Conservation (phyloP, 2,113 vertebrate species). For the Carlito syrichta region DNA sequence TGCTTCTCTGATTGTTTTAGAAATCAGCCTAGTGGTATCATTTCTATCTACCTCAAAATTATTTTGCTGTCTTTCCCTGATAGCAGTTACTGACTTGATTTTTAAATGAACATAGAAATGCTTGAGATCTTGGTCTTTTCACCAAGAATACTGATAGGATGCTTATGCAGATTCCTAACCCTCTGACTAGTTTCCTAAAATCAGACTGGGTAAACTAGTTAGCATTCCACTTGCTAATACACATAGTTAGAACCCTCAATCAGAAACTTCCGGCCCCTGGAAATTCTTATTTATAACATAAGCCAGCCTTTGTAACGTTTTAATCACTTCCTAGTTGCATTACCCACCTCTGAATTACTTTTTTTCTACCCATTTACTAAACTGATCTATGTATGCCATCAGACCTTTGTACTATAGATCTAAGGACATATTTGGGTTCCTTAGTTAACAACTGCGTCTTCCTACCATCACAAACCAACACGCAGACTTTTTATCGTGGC, state of each 20-base stretch:
- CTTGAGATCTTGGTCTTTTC: background rate
- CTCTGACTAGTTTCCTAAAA: background rate
- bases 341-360: background rate
- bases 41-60: background rate
- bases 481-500: background rate
- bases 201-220: background rate
- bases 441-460: background rate
- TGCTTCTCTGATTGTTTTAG: background rate
- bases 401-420: no score
- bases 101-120: background rate
- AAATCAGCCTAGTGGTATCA: background rate
- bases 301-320: background rate
- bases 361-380: background rate
- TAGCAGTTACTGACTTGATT: background rate
- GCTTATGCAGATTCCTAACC: background rate
- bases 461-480: background rate
- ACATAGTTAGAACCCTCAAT: background rate
- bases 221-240: background rate
- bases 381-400: no score
- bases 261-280: background rate
- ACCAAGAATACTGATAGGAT: background rate
- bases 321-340: background rate
- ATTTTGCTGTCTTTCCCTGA: background rate
- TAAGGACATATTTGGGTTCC: background rate
- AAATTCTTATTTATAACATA: background rate